These are phyloP conservation scores for Callyntrura sp. DNA, from an alignment of 2,888 invertebrate genomes.

Conservation along the genomic window DNA sequence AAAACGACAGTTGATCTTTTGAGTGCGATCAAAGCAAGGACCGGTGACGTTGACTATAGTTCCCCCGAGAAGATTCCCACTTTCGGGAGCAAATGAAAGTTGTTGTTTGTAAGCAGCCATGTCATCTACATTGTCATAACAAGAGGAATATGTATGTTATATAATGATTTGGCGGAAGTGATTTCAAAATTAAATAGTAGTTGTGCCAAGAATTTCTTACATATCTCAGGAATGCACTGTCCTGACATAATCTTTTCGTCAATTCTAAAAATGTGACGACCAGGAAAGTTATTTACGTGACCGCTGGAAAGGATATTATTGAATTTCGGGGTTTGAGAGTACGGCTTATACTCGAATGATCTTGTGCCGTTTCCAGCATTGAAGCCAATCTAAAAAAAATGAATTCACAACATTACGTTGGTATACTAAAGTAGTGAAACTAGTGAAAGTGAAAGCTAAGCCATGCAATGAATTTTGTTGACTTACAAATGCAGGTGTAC, in stretches of 20 bases:
- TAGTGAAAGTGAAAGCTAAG: too few species aligned
- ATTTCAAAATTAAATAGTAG: background rate
- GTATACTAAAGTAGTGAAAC: too few species aligned
- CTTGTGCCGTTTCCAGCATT: slow-evolving; percentile 98
- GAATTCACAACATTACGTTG: too few species aligned
- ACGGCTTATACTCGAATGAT: slow-evolving; percentile 95
- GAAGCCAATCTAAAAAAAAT: slow-evolving; percentile 98
- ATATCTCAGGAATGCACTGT: slow-evolving; percentile 89
- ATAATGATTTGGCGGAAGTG: too few species aligned
- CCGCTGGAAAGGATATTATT: slow-evolving; percentile 94
- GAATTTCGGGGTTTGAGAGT: slow-evolving; percentile 94
- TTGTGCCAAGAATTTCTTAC: slow-evolving; percentile 82
- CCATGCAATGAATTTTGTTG: too few species aligned
- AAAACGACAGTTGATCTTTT: slow-evolving; percentile 92
- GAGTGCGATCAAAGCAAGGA: slow-evolving; percentile 93
- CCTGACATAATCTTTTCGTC: slow-evolving; percentile 97
- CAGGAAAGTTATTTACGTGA: slow-evolving; percentile 94
- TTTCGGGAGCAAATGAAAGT: slow-evolving; percentile 96
- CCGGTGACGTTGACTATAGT: slow-evolving; percentile 98
- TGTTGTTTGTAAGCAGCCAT: slow-evolving; percentile 87
- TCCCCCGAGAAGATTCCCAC: slow-evolving; percentile 99
- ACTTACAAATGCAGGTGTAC: slow-evolving; percentile 94
- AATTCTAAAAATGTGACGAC: slow-evolving; percentile 97
- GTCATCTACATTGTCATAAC: too few species aligned
- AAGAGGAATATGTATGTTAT: too few species aligned